Evolutionary conservation across 2,888 invertebrate genomes (phyloP).

Genomic region (Pteria penguin): DNA sequence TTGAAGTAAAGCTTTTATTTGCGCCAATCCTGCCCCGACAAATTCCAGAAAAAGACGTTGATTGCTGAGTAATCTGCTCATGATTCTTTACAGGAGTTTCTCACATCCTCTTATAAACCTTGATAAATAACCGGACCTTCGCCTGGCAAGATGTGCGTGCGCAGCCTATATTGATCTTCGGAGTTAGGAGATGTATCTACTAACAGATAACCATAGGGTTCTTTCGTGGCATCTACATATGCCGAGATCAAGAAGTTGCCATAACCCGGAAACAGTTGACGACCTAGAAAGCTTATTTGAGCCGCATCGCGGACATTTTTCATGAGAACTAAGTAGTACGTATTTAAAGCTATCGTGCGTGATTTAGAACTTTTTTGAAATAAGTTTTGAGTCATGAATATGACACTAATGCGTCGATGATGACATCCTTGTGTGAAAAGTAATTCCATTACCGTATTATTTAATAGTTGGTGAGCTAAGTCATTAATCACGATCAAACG

Average conservation of each 20-base stretch:
- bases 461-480: constrained; percentile 37
- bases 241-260: constrained; percentile 38
- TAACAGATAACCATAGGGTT: constrained; percentile 40
- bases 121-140: too few species aligned
- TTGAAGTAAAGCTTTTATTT: too few species aligned
- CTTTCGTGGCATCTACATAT: constrained; percentile 32
- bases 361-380: constrained; percentile 34
- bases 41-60: constrained; percentile 32
- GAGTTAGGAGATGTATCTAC: constrained; percentile 43
- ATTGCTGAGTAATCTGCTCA: constrained; percentile 27
- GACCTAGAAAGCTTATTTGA: constrained; percentile 46
- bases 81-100: constrained; percentile 15
- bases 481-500: constrained; percentile 46
- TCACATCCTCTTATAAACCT: too few species aligned
- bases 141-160: constrained; percentile 45
- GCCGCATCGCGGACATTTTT: constrained; percentile 43
- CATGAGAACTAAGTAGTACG: constrained; percentile 34
- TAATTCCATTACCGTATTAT: constrained; percentile 29
- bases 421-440: constrained; percentile 46
- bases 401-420: constrained; percentile 40
- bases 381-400: constrained; percentile 46
- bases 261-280: constrained; percentile 40
- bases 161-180: constrained; percentile 24
- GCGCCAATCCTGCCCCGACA: constrained; percentile 10
- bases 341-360: constrained; percentile 49